Evolutionary conservation across 1,140 invertebrate genomes (phyloP), one percentile per base, ranked within the genome.

Genomic region (Lanistes nyassanus): DNA sequence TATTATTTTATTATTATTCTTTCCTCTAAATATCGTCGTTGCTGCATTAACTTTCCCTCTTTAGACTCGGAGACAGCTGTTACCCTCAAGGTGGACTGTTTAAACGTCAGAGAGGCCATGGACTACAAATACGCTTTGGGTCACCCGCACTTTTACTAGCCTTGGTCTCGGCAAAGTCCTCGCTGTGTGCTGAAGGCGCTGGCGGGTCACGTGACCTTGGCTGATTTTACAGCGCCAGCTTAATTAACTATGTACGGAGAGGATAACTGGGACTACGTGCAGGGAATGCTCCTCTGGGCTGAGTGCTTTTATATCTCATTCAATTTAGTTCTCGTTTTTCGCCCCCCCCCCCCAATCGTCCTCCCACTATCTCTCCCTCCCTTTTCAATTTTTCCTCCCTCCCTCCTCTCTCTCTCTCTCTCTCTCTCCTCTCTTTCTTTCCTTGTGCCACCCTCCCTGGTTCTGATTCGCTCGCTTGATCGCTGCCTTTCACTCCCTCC

Each of bases 401-500:
- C n/a, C 29, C 34, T 31, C 34, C 37, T 42, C 6, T 67, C 11
- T 55, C 51, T 34, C 56, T 67, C 51, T 9, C 34, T 65, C 47
- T 42, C 36, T 56, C 36, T 37, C 51, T 56, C 23, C 42, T 37
- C 70, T 60, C 55, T 37, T 11, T 72, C 29, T 60, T 2, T 74
- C 37, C 0, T 60, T 74, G 23, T 23, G 19, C 47, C 4, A 31
- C 26, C 36, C 53, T 51, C 37, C 47, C 60, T 66, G 19, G 36
- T 42, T 75, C 73, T 75, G 2, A 56, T 36, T 70, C 56, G 19
- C 21, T 70, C 31, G 39, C 55, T 64, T 16, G 67, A 13, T 68
- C 65, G 55, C 65, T 75, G 19, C 68, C 29, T 64, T 16, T 75
- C 74, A 58, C 65, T 69, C 47, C 13, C 51, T 56, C 16, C n/a